A percentile compares a stretch with the other conserved stretches of the same genome.
phyloP scores from a whole-genome alignment of 2,113 vertebrate genomes.

The Nematolebias whitei region DNA sequence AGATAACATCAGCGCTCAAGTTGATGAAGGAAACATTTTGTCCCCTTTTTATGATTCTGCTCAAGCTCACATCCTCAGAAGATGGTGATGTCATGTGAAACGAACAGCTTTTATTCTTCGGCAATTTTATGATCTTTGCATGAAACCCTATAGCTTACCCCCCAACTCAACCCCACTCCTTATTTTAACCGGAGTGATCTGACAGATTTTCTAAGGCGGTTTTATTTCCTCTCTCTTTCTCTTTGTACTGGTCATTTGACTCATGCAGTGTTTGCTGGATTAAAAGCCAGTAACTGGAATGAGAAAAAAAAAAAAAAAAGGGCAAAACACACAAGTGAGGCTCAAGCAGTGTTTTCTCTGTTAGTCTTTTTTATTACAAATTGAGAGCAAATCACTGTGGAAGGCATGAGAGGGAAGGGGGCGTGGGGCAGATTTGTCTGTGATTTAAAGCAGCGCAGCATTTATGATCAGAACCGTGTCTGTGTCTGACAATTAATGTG shows the following conservation, averaged over 20 bases:
- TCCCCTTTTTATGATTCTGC: conserved; percentile 53
- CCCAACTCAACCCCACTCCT: not conserved
- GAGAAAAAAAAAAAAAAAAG: conserved; percentile 65
- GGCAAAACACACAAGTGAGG: conserved; percentile 73
- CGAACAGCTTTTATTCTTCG: conserved; percentile 77
- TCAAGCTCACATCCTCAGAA: conserved; percentile 71
- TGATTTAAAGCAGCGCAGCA: conserved; percentile 79
- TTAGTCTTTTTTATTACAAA: conserved; percentile 77
- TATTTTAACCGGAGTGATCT: conserved; percentile 72
- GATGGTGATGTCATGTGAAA: conserved; percentile 78
- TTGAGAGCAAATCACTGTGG: conserved; percentile 76
- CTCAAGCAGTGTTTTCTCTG: conserved; percentile 49
- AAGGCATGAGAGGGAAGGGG: conserved; percentile 58
- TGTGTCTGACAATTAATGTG: conserved; percentile 79
- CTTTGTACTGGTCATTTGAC: conserved; percentile 76
- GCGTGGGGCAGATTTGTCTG: conserved; percentile 61
- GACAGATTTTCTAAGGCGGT: conserved; percentile 74
- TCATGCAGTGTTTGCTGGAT: conserved; percentile 80
- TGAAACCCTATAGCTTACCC: conserved; percentile 74
- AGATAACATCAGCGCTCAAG: conserved; percentile 42
- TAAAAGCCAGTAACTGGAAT: conserved; percentile 78
- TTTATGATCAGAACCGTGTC: conserved; percentile 80
- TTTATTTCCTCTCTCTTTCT: conserved; percentile 52
- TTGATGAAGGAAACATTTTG: conserved; percentile 62
- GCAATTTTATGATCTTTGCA: conserved; percentile 78